Evolutionary conservation across 2,888 invertebrate species (phyloP).

Genomic region (Lochmaea crataegi): DNA sequence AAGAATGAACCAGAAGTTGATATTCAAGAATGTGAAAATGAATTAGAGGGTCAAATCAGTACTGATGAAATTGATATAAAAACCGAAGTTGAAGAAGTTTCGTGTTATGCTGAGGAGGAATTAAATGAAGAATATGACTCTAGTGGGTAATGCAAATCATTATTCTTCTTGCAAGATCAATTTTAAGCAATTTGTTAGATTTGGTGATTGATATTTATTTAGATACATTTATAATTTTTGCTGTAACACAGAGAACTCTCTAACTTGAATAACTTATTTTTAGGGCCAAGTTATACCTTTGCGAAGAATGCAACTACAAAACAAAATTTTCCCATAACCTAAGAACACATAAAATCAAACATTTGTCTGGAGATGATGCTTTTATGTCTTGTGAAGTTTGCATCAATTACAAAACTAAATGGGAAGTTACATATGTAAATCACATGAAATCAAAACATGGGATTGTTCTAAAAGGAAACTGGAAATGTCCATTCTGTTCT

Average conservation of each 20-base stretch:
- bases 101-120: background rate
- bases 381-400: slow-evolving; percentile 42
- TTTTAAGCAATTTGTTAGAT: background rate
- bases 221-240: background rate
- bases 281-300: slow-evolving; percentile 38
- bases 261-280: slow-evolving; percentile 20
- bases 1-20: slow-evolving; percentile 28
- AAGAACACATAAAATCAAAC: slow-evolving; percentile 42
- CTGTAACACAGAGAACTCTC: background rate
- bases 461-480: slow-evolving; percentile 31
- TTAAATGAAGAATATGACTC: slow-evolving; percentile 12
- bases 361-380: slow-evolving; percentile 40
- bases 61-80: slow-evolving; percentile 44
- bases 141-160: slow-evolving; percentile 21
- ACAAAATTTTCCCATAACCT: slow-evolving; percentile 43
- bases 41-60: slow-evolving; percentile 8
- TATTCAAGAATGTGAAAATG: background rate
- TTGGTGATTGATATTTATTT: background rate
- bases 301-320: slow-evolving; percentile 42
- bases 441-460: slow-evolving; percentile 44
- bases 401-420: slow-evolving; percentile 44
- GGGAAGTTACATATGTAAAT: slow-evolving; percentile 41
- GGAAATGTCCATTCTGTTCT: slow-evolving; percentile 36
- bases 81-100: slow-evolving; percentile 36
- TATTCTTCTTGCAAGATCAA: background rate